Base-by-base conservation (phyloP, 1,140 invertebrate genomes). In the Nasonia longicornis region DNA sequence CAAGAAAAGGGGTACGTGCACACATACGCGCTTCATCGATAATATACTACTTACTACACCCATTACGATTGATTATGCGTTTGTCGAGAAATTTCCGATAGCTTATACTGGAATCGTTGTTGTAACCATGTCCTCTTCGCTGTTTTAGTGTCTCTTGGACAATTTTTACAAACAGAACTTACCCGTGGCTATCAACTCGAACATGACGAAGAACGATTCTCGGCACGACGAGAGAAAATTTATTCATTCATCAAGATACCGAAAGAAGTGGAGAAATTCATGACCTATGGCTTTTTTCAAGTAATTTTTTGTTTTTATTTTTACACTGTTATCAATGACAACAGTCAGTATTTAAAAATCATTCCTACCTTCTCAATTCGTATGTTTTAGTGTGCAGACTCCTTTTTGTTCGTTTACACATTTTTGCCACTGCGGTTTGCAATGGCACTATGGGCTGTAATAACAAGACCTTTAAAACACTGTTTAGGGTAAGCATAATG, bases 221-320 rank as follows among this genome's bases (percentile, higher is more conserved):
- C 95, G 48, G 97, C 97, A 35, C 93, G 97, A 83, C 91, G 98
- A 83, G 96, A 99, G 87, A 98, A 99, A 91, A 96, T 99, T 67
- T 99, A 99, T 88, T 97, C 97, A 0, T 99, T 99, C 90, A 95
- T 99, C 91, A 96, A 96, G 92, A 99, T 99, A 86, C 98, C 98
- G 0, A 93, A 94, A 85, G 97, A 99, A 90, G 91, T 97, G 29
- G 96, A 97, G 88, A 96, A 96, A 83, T 99, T 99, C 89, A 97
- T 99, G 94, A 92, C 93, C 0, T 99, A 98, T 93, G 98, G 98
- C 63, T 98, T 99, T 88, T 96, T 99, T 87, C 96, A 96, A 90
- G 92, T 92, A 83, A 77, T n/a, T 52, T 80, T 16, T 52, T 22
- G 8, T 76, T 72, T 35, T 63, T 38, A 20, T 7, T 71, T 69